These are phyloP conservation scores for Eubucco bourcierii DNA, from an alignment of 2,113 vertebrate species.

Conservation along the genomic window DNA sequence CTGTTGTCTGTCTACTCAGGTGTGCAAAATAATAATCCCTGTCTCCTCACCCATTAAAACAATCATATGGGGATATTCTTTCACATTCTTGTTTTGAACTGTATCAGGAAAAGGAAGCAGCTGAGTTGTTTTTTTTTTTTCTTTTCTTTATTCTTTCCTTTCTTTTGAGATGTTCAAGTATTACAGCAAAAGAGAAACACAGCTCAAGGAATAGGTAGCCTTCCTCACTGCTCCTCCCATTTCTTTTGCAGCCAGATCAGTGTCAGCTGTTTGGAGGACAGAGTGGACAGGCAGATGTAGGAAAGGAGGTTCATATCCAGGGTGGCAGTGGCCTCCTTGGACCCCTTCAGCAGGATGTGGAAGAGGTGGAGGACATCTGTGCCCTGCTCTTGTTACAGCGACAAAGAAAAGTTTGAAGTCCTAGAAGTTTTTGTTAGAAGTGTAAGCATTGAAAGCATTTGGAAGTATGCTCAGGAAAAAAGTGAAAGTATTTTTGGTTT, in stretches of 20 bases:
- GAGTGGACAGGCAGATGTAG: neutral
- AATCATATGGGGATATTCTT: neutral
- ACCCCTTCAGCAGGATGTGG: accelerated
- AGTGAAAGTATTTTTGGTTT: neutral
- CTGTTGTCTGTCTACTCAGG: neutral
- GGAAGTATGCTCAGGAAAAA: neutral
- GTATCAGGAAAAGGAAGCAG: neutral
- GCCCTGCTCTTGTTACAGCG: neutral
- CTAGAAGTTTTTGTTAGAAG: neutral
- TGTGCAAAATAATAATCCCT: neutral
- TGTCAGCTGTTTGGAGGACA: neutral
- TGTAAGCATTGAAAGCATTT: neutral
- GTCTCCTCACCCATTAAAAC: neutral
- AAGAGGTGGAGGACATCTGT: neutral
- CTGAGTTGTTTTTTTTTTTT: neutral
- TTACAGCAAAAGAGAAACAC: neutral
- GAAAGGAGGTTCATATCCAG: neutral
- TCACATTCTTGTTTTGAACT: neutral
- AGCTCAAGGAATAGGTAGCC: neutral
- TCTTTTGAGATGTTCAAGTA: neutral
- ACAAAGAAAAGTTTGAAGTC: neutral
- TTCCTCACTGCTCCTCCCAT: neutral
- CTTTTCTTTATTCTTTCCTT: accelerated
- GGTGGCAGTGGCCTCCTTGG: neutral
- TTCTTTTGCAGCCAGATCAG: neutral